Percentiles rank a stretch among this genome's conserved stretches.
These are phyloP conservation scores for Rhineura floridana DNA, from an alignment of 2,113 vertebrate species.

Conservation along the genomic window DNA sequence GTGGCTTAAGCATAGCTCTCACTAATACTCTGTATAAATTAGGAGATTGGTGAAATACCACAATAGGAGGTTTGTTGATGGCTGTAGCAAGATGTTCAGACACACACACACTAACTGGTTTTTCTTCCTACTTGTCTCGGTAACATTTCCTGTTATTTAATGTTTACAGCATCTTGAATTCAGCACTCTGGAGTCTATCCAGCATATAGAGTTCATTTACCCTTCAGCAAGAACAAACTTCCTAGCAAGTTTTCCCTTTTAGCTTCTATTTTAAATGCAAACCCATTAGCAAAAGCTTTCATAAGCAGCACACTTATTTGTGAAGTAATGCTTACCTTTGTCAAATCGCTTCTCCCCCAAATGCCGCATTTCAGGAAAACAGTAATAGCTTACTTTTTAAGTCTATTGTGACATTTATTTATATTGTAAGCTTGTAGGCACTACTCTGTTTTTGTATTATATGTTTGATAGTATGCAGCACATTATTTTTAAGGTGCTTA, in stretches of 20 bases:
- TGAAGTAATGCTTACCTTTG: background rate
- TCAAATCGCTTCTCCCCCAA: conserved; percentile 20
- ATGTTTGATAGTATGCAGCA: background rate
- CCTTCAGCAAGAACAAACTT: conserved; percentile 36
- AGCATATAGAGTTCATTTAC: conserved; percentile 45
- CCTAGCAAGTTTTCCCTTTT: background rate
- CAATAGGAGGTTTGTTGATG: too few species aligned
- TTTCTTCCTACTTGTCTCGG: conserved; percentile 16
- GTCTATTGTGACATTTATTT: background rate
- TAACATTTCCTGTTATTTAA: conserved; percentile 35
- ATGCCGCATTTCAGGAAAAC: background rate
- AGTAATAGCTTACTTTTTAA: background rate
- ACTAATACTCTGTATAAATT: too few species aligned
- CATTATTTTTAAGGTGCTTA: background rate
- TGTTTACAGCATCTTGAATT: conserved; percentile 41
- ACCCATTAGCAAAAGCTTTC: conserved; percentile 13
- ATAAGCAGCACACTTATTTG: conserved; percentile 1
- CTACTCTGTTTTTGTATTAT: background rate
- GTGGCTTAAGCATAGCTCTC: too few species aligned
- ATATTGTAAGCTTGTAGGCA: background rate
- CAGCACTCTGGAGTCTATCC: conserved; percentile 11
- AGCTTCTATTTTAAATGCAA: conserved; percentile 28
- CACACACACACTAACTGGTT: too few species aligned
- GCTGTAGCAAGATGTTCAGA: too few species aligned
- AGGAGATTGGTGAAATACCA: too few species aligned